Conservation (phyloP, 2,888 invertebrate species). For the Ptychoptera albimana region DNA sequence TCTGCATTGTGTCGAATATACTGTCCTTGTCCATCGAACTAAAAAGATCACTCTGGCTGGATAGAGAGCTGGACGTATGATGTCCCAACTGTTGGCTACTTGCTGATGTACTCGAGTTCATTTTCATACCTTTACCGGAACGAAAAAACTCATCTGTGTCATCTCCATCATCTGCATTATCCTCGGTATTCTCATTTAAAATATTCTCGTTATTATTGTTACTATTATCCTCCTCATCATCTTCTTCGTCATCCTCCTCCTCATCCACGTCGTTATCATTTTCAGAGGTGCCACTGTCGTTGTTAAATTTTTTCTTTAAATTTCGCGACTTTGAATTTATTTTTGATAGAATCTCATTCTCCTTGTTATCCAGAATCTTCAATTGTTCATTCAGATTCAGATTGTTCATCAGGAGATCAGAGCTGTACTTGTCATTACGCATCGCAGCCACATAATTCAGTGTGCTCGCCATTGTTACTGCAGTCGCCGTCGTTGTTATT, state of each 20-base stretch:
- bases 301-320: conserved; percentile 2
- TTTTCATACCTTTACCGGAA: too few species aligned
- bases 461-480: conserved; percentile 3
- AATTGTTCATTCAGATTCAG: conserved; percentile 26
- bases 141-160: not conserved
- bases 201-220: not conserved
- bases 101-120: too few species aligned
- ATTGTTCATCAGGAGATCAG: conserved; percentile 22
- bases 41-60: too few species aligned
- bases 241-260: conserved; percentile 1
- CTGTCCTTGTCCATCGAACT: too few species aligned
- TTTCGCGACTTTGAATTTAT: not conserved
- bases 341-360: conserved; percentile 20
- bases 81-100: too few species aligned
- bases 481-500: conserved; percentile 7
- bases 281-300: not conserved
- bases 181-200: not conserved
- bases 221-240: not conserved
- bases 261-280: not conserved
- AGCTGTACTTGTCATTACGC: conserved; percentile 11
- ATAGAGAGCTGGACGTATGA: too few species aligned
- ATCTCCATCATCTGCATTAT: not conserved
- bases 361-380: conserved; percentile 23
- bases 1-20: too few species aligned
- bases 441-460: not conserved